Evolutionary conservation across 2,113 vertebrate species (phyloP), one percentile per base, ranked within the genome.

Genomic region (Mormyrus iriodes): DNA sequence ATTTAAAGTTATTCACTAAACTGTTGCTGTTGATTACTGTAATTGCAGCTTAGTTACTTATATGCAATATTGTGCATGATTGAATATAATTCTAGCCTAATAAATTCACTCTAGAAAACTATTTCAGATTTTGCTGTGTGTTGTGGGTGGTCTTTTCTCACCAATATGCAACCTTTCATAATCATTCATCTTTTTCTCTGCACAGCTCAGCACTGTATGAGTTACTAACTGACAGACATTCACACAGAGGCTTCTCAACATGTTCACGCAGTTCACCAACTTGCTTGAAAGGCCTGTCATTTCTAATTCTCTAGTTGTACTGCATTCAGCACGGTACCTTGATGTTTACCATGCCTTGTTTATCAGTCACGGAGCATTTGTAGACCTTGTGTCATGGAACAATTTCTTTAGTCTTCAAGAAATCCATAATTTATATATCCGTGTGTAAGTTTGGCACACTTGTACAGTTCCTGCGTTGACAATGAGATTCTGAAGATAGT

Each of bases 391-490:
- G 85, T 53, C 51, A 86, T 10, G 24, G 85, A 86, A 55, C 15
- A 27, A 53, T 55, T 86, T 35, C 51, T 86, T 86, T 13, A 86
- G 35, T 35, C 35, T 86, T 86, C 12, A 2, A 0, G 13, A 39
- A 86, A 86, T 86, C 27, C 51, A 86, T 86, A 31, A 86, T 86
- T 86, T 52, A 35, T 53, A 53, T 86, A 35, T 86, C 42, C 31
- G 55, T 55, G n/a, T 86, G 10, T 17, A 86, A 21, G 12, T 35
- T n/a, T n/a, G 44, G 21, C 82, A 48, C 82, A 52, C 12, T 52
- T 53, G 51, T 53, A 35, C 15, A 53, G 24, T 53, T 86, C 27
- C 85, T 53, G 46, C 27, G 10, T 35, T 53, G n/a, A 31, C 27
- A 13, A 53, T 84, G 82, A 24, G 35, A 79, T 19, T 51, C 21